These are phyloP conservation scores for Lutra lutra DNA, from an alignment of 2,797 vertebrate species.

Conservation along the genomic window DNA sequence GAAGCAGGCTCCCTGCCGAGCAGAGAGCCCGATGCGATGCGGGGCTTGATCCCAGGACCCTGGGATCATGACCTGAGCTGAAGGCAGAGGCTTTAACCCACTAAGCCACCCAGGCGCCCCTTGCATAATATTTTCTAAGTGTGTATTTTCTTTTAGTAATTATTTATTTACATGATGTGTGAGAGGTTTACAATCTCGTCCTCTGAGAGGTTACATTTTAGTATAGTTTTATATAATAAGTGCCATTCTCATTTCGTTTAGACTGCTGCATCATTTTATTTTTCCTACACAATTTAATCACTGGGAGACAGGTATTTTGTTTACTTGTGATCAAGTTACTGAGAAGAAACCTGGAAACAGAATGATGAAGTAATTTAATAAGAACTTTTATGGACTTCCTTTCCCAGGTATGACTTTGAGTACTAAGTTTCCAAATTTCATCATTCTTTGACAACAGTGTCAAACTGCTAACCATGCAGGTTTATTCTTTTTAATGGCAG, in stretches of 20 bases:
- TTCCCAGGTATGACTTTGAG: slow-evolving; percentile 75
- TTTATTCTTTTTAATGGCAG: slow-evolving; percentile 81
- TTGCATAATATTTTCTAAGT: slow-evolving; percentile 24
- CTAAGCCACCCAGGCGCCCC: no score
- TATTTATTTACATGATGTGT: background rate
- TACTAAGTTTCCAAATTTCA: slow-evolving; percentile 82
- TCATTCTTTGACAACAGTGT: slow-evolving; percentile 73
- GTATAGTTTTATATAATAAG: slow-evolving; percentile 13
- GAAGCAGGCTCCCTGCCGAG: no score
- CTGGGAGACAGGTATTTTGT: slow-evolving; percentile 49
- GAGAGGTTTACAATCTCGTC: background rate
- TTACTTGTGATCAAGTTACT: slow-evolving; percentile 53
- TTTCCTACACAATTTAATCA: background rate
- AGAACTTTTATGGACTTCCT: slow-evolving; percentile 71
- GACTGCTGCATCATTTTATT: rapidly evolving
- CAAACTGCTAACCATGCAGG: slow-evolving; percentile 77
- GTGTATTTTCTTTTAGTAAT: background rate
- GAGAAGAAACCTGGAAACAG: slow-evolving; percentile 17
- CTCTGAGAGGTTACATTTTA: background rate
- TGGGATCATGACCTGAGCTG: no score
- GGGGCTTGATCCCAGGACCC: no score
- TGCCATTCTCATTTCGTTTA: slow-evolving; percentile 50
- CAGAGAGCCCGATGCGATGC: no score
- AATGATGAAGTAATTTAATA: slow-evolving; percentile 61
- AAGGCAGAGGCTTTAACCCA: no score